Evolutionary conservation across 1,140 invertebrate species (phyloP).

Genomic region (Diabrotica virgifera): DNA sequence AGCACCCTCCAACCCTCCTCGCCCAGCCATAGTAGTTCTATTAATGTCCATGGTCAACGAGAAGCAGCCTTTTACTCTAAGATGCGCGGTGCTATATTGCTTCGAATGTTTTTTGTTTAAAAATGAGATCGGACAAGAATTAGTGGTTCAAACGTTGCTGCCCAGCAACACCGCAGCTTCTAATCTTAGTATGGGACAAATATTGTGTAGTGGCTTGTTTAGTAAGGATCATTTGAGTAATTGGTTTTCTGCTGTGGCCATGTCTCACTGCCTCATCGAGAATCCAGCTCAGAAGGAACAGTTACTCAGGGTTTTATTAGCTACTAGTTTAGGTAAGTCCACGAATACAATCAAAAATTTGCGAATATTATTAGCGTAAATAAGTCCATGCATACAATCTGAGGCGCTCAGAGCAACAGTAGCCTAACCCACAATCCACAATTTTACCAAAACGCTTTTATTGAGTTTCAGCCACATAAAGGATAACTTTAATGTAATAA

Average conservation of each 20-base stretch:
- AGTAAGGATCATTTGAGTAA: constrained; percentile 89
- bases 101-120: constrained; percentile 95
- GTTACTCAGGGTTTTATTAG: constrained; percentile 86
- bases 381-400: too few relatives aligned
- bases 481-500: too few relatives aligned
- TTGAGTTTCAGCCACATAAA: too few relatives aligned
- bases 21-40: constrained; percentile 89
- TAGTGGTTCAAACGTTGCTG: constrained; percentile 87
- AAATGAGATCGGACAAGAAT: constrained; percentile 85
- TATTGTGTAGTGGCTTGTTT: constrained; percentile 93
- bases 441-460: too few relatives aligned
- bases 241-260: constrained; percentile 92
- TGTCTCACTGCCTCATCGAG: constrained; percentile 88
- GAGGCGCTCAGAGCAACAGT: too few relatives aligned
- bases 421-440: too few relatives aligned
- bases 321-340: constrained; percentile 71
- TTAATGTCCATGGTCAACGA: constrained; percentile 99
- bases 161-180: constrained; percentile 60
- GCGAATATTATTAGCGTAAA: too few relatives aligned
- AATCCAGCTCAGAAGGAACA: constrained; percentile 89
- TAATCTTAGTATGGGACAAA: constrained; percentile 72
- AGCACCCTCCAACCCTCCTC: constrained; percentile 87
- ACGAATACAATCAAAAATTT: too few relatives aligned
- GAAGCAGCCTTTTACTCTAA: constrained; percentile 87
- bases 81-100: constrained; percentile 92